Base-by-base conservation (phyloP, 1,140 invertebrate genomes). In the Brachionus plicatilis region DNA sequence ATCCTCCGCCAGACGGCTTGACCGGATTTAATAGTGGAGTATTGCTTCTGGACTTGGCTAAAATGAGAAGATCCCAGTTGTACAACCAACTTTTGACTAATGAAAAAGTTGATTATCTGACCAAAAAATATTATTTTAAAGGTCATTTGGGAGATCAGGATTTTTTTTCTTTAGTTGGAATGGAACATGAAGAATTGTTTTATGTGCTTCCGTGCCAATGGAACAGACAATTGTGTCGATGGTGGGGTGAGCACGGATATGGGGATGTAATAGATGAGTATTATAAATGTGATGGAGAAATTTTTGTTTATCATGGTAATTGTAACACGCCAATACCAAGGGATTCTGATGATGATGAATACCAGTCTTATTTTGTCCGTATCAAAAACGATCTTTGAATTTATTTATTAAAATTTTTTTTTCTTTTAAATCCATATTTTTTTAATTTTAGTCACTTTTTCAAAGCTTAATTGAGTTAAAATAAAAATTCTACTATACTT, bases 101-200 rank as follows among this genome's bases (percentile, higher is more conserved):
- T 45, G 88, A 91, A 14, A 91, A 89, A 85, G 90, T 94, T 17
- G 87, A 91, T 29, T 89, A 91, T 56, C 88, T 94, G 82, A 92
- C 92, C 2, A 86, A 92, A 11, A 94, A 94, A 88, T 95, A 94
- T 89, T 89, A 90, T 37, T 92, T 92, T 75, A 87, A 93, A 89
- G 94, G 94, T 8, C 94, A 95, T 88, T 90, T 96, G 20, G 94
- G 94, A 3, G 94, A 95, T 89, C 94, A 95, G 89, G 94, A 95
- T 89, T 95, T 94, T 88, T 96, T 94, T 87, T 94, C 94, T 0
- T 87, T 96, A 29, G 86, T 95, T 6, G 91, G 91, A 33, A 90
- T 93, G 87, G 94, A 95, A 86, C 90, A 93, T 86, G 93, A 93
- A 4, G 90, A 94, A 85, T 88, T 95, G 24, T 93, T 95, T 86